A percentile compares a stretch with the other conserved stretches of the same genome.
These are phyloP conservation scores for Myiopsitta monachus DNA, from an alignment of 2,113 vertebrate species.

Conservation along the genomic window DNA sequence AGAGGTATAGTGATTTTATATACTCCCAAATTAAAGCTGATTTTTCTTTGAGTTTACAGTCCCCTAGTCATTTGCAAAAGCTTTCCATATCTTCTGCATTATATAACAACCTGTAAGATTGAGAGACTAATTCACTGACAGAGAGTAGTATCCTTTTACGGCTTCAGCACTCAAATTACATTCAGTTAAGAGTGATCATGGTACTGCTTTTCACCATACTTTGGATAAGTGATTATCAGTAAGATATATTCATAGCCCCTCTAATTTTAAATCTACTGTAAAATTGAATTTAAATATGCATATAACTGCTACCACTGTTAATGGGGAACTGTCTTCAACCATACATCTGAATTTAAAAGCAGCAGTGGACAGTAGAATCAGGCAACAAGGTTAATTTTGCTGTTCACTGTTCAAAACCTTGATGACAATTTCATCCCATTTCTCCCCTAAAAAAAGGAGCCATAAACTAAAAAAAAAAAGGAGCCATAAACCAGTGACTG, in stretches of 20 bases:
- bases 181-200: accelerated
- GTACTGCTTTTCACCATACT: background rate
- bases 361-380: background rate
- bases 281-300: background rate
- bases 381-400: background rate
- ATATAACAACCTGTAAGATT: background rate
- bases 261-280: background rate
- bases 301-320: background rate
- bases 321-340: background rate
- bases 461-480: background rate
- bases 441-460: background rate
- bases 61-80: background rate
- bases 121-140: background rate
- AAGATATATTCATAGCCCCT: background rate
- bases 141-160: accelerated
- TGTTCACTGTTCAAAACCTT: background rate
- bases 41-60: background rate
- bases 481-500: background rate
- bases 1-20: background rate
- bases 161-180: background rate
- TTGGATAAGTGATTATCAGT: background rate
- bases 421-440: background rate
- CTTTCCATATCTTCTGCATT: background rate
- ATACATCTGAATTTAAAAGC: background rate
- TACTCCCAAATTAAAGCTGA: background rate